Percentiles rank a stretch among this genome's conserved stretches.
Evolutionary conservation across 2,797 vertebrate species (phyloP).

Genomic region (Fundulus diaphanus): DNA sequence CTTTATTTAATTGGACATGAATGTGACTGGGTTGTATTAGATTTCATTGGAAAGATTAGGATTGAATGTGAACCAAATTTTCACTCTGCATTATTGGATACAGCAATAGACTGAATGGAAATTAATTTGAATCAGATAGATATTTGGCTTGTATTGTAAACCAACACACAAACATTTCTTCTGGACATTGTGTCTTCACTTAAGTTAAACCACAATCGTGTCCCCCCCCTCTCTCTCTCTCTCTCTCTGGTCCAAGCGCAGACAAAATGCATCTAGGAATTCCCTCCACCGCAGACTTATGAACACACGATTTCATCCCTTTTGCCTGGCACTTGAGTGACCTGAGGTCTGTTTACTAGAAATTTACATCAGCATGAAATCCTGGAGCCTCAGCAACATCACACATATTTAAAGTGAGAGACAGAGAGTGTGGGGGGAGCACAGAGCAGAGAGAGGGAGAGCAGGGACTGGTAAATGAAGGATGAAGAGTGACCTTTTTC

Average conservation of each 20-base stretch:
- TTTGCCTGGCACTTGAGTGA: conserved; percentile 47
- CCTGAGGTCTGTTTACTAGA: conserved; percentile 62
- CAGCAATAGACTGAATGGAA: not conserved
- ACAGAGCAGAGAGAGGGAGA: conserved; percentile 1
- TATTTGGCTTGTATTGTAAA: conserved; percentile 6
- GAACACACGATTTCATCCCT: conserved; percentile 29
- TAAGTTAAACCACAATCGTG: conserved; percentile 46
- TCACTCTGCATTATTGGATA: not conserved
- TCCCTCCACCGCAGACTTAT: conserved; percentile 33
- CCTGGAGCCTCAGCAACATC: conserved; percentile 39
- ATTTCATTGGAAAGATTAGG: not conserved
- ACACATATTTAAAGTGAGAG: conserved; percentile 45
- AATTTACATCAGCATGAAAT: conserved; percentile 58
- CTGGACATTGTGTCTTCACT: conserved; percentile 42
- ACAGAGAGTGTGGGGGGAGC: conserved; percentile 14
- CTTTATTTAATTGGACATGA: not conserved
- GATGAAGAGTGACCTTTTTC: conserved; percentile 66
- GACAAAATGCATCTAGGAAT: conserved; percentile 50
- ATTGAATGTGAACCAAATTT: conserved; percentile 1
- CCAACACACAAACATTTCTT: conserved; percentile 33
- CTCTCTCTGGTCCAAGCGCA: conserved; percentile 42
- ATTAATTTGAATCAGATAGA: not conserved
- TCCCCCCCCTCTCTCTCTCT: no score
- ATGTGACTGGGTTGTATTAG: not conserved
- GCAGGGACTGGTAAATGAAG: conserved; percentile 50